phyloP scores from a whole-genome alignment of 2,113 vertebrate genomes.

The Vicugna pacos region DNA sequence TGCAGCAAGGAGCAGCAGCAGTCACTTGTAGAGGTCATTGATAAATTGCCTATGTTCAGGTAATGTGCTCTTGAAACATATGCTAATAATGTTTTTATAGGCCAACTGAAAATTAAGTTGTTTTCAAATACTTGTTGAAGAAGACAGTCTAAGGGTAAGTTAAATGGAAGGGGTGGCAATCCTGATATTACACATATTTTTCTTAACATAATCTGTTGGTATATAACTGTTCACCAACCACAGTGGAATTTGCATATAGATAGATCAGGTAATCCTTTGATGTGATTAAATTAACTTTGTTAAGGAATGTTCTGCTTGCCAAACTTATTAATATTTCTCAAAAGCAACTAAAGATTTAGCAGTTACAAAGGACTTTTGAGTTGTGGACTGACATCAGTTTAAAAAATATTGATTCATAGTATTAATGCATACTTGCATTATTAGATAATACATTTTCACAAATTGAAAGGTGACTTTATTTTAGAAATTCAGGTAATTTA shows the following conservation, averaged over 20 bases:
- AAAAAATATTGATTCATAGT: background rate
- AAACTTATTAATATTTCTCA: background rate
- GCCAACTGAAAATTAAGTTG: background rate
- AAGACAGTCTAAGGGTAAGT: background rate
- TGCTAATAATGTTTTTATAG: background rate
- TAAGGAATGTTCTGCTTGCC: background rate
- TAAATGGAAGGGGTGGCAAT: background rate
- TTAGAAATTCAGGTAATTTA: background rate
- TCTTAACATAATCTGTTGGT: background rate
- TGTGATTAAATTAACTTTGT: slow-evolving; percentile 4
- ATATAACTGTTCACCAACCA: background rate
- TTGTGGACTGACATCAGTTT: background rate
- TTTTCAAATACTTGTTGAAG: background rate
- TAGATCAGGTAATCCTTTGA: background rate
- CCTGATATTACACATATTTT: background rate
- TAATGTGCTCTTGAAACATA: background rate
- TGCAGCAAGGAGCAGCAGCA: background rate
- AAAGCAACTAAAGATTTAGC: background rate
- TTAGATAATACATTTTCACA: slow-evolving; percentile 40
- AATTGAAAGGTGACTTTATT: background rate
- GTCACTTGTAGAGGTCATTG: background rate
- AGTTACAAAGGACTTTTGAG: background rate
- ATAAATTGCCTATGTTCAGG: background rate
- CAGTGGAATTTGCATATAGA: background rate
- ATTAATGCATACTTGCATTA: background rate